A percentile compares a stretch with the other conserved stretches of the same genome.
phyloP scores from a whole-genome alignment of 2,113 vertebrate species.

The Mustela lutreola region DNA sequence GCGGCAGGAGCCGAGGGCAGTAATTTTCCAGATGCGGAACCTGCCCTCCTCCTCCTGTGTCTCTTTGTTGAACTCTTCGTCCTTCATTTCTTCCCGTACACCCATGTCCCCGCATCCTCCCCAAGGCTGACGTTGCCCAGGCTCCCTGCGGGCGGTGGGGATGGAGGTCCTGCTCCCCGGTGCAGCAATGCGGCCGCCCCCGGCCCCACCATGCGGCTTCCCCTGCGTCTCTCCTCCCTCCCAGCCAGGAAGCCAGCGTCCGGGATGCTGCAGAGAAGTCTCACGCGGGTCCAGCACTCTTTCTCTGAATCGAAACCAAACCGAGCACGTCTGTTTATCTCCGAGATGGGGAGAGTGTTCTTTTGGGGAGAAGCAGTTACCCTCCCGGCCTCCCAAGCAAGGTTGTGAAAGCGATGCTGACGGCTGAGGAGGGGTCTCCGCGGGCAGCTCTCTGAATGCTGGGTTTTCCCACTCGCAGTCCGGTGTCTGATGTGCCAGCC shows the following conservation, averaged over 20 bases:
- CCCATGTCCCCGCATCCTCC: not conserved
- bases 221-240: not conserved
- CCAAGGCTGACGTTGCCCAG: not conserved
- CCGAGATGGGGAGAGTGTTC: not conserved
- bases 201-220: no score
- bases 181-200: not conserved
- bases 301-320: not conserved
- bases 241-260: not conserved
- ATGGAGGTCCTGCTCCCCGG: not conserved
- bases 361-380: not conserved
- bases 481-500: not conserved
- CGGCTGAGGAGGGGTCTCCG: not conserved
- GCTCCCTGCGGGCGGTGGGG: not conserved
- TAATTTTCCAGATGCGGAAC: conserved; percentile 90
- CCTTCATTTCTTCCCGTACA: not conserved
- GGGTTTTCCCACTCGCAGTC: not conserved
- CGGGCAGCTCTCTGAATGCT: not conserved
- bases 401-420: not conserved
- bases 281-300: not conserved
- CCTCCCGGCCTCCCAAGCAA: not conserved
- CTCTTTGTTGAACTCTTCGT: not conserved
- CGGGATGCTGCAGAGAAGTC: not conserved
- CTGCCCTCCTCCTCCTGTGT: conserved; percentile 42
- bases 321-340: not conserved
- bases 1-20: conserved; percentile 84